Evolutionary conservation across 1,140 invertebrate genomes (phyloP), one percentile per base, ranked within the genome.

Genomic region (Caenorhabditis briggsae): DNA sequence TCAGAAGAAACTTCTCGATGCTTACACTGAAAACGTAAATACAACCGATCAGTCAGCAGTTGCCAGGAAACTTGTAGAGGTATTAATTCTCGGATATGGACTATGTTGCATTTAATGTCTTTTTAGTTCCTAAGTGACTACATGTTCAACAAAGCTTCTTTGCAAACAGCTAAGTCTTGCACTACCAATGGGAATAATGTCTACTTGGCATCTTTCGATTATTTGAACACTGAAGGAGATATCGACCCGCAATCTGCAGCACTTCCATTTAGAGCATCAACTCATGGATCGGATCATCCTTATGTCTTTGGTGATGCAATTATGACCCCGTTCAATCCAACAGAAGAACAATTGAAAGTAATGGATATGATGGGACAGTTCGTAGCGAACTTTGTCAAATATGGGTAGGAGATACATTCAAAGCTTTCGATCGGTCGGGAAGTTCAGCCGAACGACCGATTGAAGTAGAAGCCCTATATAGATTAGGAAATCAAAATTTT

Each of bases 1-100:
- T 16, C 55, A 82, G 85, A 59, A 83, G 50, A 65, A 61, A 48
- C 56, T 88, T 16, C 61, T 83, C 18, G 85, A 83, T 18, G 7
- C 23, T 11, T 88, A 86, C 25, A 56, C 56, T n/a, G 56, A 70
- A 33, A 23, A 58, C 12, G 33, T 61, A 8, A 43, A 85, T 50
- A 18, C 33, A 11, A 56, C 70, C 0, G 41, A 70, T 48, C 20
- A 83, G 41, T 16, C 43, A 43, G 83, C 64, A 14, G 55, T 74
- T 43, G 53, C 41, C 6, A 85, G 33, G 16, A 65, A 48, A 46
- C 50, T 55, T 14, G 74, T 65, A 5, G 61, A 84, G 53, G 86
- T 85, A 65, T 64, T 58, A 14, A n/a, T 11, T 33, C 25, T 56
- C 23, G 25, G n/a, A 23, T 64, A 2, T 33, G 23, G 2, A 61